These are phyloP conservation scores for Drosophila paulistorum DNA, from an alignment of 1,140 invertebrate genomes.

Conservation along the genomic window DNA sequence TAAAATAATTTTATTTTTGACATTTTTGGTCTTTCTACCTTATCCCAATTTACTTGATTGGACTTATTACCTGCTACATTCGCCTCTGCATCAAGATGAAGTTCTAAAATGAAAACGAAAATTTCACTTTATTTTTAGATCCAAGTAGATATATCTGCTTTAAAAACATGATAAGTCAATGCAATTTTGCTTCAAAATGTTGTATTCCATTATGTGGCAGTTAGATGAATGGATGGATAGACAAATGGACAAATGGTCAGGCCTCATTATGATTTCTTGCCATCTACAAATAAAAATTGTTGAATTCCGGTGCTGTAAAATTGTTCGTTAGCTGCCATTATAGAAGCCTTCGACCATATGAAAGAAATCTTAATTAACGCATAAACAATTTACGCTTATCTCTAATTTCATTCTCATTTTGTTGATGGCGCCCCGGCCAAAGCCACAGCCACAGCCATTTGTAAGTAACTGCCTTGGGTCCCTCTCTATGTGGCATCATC, in stretches of 20 bases:
- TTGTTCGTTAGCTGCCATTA: background rate
- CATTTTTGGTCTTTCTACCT: too few relatives aligned
- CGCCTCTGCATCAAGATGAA: too few relatives aligned
- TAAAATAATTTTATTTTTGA: too few relatives aligned
- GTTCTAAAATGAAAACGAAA: too few relatives aligned
- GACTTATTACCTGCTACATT: too few relatives aligned
- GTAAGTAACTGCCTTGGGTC: conserved; percentile 29
- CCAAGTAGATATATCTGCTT: background rate
- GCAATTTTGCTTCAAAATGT: background rate
- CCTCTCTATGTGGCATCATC: conserved; percentile 10
- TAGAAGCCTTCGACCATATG: conserved; percentile 21
- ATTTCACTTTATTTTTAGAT: background rate
- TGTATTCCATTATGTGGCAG: background rate
- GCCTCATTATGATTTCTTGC: background rate
- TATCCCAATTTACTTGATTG: too few relatives aligned
- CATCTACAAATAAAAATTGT: conserved; percentile 1
- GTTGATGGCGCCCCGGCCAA: conserved; percentile 29
- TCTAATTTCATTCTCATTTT: conserved; percentile 49
- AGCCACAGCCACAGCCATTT: conserved; percentile 19
- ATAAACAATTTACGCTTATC: conserved; percentile 70
- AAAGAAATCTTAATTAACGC: conserved; percentile 76
- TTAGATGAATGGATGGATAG: background rate
- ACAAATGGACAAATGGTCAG: background rate
- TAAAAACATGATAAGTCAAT: background rate
- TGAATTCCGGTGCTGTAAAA: conserved; percentile 11